Percentiles rank a stretch among this genome's conserved stretches.
phyloP scores from a whole-genome alignment of 2,888 invertebrate species.

The Parnassius apollo region DNA sequence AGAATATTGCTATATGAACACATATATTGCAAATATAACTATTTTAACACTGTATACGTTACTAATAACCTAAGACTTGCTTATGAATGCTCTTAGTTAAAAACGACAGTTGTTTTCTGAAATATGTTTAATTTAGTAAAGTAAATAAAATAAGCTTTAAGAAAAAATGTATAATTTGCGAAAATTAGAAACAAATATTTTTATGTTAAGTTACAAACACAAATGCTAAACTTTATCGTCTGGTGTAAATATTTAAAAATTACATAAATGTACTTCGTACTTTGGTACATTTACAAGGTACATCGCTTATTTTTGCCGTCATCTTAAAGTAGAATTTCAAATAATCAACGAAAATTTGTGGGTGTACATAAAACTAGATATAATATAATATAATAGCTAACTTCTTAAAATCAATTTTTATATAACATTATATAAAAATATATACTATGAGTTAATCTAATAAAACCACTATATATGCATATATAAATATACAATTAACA shows the following conservation, averaged over 20 bases:
- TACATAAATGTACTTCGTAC: background rate
- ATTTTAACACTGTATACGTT: no score
- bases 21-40: background rate
- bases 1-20: no score
- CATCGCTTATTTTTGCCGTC: background rate
- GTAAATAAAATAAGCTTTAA: no score
- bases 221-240: no score
- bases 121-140: no score
- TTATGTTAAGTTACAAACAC: slow-evolving; percentile 2
- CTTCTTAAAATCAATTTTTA: slow-evolving; percentile 18
- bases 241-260: no score
- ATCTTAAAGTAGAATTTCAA: background rate
- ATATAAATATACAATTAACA: slow-evolving; percentile 25
- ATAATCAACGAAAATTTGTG: background rate
- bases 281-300: slow-evolving; percentile 18
- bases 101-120: no score
- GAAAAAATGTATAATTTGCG: slow-evolving; percentile 1
- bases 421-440: slow-evolving; percentile 24
- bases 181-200: slow-evolving; percentile 15
- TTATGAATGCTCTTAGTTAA: no score
- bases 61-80: no score
- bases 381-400: slow-evolving; percentile 1
- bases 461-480: slow-evolving; percentile 19
- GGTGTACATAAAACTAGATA: slow-evolving; percentile 16
- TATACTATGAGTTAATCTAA: slow-evolving; percentile 9